A percentile compares a stretch with the other conserved stretches of the same genome.
These are phyloP conservation scores for Drosophila kuntzei DNA, from an alignment of 2,888 invertebrate species.

Conservation along the genomic window DNA sequence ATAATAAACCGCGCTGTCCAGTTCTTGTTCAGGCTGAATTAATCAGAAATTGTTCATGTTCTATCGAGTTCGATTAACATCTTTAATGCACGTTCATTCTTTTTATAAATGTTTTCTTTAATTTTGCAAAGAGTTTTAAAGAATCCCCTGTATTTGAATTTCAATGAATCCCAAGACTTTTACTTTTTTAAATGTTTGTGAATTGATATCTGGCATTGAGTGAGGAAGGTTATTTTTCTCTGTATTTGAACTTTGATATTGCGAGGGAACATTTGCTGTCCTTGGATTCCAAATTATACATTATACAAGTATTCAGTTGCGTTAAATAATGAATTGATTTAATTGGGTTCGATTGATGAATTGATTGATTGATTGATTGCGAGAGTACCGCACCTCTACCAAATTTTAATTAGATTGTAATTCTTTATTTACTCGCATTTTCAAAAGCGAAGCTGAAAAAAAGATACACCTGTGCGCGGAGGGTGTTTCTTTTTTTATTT, in stretches of 20 bases:
- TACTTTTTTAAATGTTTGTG: not conserved
- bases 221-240: not conserved
- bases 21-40: too few relatives aligned
- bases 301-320: conserved; percentile 20
- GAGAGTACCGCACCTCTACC: not conserved
- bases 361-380: conserved; percentile 58
- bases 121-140: too few relatives aligned
- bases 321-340: conserved; percentile 39
- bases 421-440: not conserved
- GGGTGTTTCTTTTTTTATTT: not conserved
- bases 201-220: conserved; percentile 17
- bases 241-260: conserved; percentile 48
- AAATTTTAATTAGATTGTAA: conserved; percentile 2
- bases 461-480: conserved; percentile 33
- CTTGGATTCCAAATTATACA: conserved; percentile 35
- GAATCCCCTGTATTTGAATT: not conserved
- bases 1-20: too few relatives aligned
- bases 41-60: too few relatives aligned
- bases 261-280: conserved; percentile 13
- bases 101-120: too few relatives aligned
- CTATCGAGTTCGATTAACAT: too few relatives aligned
- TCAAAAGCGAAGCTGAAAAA: not conserved
- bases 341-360: conserved; percentile 33
- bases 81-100: too few relatives aligned
- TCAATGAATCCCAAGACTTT: not conserved